These are phyloP conservation scores for Trematomus bernacchii DNA, from an alignment of 2,797 vertebrate genomes.

Conservation along the genomic window DNA sequence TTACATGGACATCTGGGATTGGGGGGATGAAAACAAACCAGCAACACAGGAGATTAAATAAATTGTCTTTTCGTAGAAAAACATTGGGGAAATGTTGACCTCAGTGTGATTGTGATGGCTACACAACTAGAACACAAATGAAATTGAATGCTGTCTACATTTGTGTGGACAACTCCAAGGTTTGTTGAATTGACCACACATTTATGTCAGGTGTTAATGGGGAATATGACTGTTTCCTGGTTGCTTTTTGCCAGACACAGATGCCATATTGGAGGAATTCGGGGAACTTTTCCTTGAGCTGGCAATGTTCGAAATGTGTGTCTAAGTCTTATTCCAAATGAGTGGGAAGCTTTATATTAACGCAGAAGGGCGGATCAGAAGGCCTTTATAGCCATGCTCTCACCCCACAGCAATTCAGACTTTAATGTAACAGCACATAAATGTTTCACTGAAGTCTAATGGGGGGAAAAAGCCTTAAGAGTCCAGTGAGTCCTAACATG, in stretches of 20 bases:
- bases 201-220: slow-evolving; percentile 52
- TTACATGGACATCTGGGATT: slow-evolving; percentile 49
- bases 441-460: slow-evolving; percentile 35
- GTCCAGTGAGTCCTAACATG: slow-evolving; percentile 44
- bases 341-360: slow-evolving; percentile 57
- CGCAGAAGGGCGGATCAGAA: slow-evolving; percentile 64
- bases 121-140: background rate
- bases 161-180: background rate
- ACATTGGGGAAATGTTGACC: slow-evolving; percentile 18
- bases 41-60: slow-evolving; percentile 49
- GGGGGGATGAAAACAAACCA: slow-evolving; percentile 32
- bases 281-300: slow-evolving; percentile 61
- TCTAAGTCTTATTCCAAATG: slow-evolving; percentile 48
- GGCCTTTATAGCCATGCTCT: slow-evolving; percentile 48
- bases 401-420: slow-evolving; percentile 56
- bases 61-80: slow-evolving; percentile 32
- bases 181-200: slow-evolving; percentile 27
- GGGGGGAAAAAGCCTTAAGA: slow-evolving; percentile 16
- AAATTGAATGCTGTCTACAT: slow-evolving; percentile 35
- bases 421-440: slow-evolving; percentile 46
- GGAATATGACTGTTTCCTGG: slow-evolving; percentile 59
- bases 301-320: slow-evolving; percentile 50
- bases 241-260: slow-evolving; percentile 62
- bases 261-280: slow-evolving; percentile 62
- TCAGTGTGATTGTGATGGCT: background rate